Evolutionary conservation across 2,888 invertebrate species (phyloP), one percentile per base, ranked within the genome.

Genomic region (Epinotia brunnichana): DNA sequence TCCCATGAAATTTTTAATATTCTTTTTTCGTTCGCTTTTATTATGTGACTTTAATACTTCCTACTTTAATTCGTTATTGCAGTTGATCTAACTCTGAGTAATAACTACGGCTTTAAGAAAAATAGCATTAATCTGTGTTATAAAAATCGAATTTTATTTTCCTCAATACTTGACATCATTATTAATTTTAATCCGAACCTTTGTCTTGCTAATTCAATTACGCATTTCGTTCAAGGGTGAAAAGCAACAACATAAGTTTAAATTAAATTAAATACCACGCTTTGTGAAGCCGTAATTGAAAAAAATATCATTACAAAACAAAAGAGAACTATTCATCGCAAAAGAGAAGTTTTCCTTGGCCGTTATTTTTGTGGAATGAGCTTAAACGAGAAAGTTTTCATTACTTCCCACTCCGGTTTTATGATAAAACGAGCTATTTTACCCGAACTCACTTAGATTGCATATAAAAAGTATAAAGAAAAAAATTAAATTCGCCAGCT

Each of bases 321-420:
- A 59, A 54, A 19, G 10, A 63, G 3, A 63, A 63, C 63, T 53
- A 53, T 64, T 64, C 39, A 39, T 39, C 11, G 15, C 19, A 54
- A 63, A 63, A 61, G 21, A 61, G 19, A 9, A 39, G 21, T 54
- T 39, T 53, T 21, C 21, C 17, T 44, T 5, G 4, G 11, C 1
- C 11, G 24, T 15, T 29, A 44, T 62, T 48, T 62, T 62, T 44
- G 9, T 62, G 29, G 15, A 13, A 19, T 41, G 11, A 48, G 44
- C 24, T 48, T 62, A 29, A 29, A 24, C n/a, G 62, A n/a, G 15
- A 62, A 62, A 48, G 44, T 62, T 48, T 29, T 61, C 44, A 44
- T 62, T 62, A 44, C 35, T 10, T 59, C 29, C 57, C n/a, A 59
- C 39, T 57, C 35, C 17, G 24, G 4, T 9, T 62, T 62, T 62